A percentile compares a stretch with the other conserved stretches of the same genome.
Conservation (phyloP, 1,140 invertebrate species). For the Heliconius hermathena region DNA sequence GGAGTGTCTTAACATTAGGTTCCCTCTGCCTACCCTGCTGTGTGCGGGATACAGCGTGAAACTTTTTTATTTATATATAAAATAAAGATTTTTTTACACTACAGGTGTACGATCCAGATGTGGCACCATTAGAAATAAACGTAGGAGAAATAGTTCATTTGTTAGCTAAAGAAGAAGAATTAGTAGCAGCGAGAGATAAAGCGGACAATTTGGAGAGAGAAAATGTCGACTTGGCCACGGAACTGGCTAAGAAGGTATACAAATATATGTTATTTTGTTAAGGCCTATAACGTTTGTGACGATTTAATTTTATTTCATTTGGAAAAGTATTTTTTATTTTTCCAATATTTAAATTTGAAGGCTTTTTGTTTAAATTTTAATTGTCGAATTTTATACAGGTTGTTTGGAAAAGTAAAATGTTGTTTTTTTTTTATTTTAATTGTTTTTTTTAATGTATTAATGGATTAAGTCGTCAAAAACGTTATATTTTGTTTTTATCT, state of each 20-base stretch:
- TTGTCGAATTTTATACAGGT: not conserved
- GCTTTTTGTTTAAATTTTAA: too few relatives aligned
- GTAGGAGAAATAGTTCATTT: slow-evolving; percentile 95
- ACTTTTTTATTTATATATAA: too few relatives aligned
- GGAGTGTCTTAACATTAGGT: too few relatives aligned
- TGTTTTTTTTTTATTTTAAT: not conserved
- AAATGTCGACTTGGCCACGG: slow-evolving; percentile 92
- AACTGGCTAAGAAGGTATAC: slow-evolving; percentile 90
- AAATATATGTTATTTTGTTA: not conserved
- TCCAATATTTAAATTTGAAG: not conserved
- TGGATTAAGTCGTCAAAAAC: not conserved
- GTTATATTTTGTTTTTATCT: not conserved
- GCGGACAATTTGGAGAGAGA: slow-evolving; percentile 94
- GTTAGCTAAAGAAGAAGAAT: slow-evolving; percentile 96
- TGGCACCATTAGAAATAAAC: slow-evolving; percentile 93
- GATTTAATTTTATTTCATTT: not conserved
- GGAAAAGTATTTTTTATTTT: not conserved
- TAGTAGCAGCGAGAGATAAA: slow-evolving; percentile 92
- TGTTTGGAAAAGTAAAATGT: not conserved
- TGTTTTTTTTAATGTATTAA: not conserved
- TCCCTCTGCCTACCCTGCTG: too few relatives aligned
- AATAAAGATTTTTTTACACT: not conserved
- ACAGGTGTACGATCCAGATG: slow-evolving; percentile 89
- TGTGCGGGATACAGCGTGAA: too few relatives aligned
- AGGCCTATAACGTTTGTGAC: not conserved